Evolutionary conservation across 64 coral and sea anemone genomes (phyloP).

Genomic region (Porites lutea): DNA sequence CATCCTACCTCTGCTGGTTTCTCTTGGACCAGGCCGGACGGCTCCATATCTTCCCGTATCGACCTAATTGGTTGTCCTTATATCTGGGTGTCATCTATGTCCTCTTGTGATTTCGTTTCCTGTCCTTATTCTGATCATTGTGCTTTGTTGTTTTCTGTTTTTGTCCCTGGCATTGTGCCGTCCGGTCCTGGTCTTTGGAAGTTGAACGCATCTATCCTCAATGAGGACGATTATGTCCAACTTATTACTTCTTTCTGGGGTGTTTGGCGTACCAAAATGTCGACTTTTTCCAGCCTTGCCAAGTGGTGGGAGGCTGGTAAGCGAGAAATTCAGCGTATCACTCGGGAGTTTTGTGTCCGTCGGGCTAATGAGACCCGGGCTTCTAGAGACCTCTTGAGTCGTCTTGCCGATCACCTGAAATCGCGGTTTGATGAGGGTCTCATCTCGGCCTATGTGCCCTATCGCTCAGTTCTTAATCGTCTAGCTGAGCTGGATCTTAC

Average conservation of each 20-base stretch:
- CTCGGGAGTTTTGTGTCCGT: background rate
- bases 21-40: no score
- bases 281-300: background rate
- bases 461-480: background rate
- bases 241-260: slow-evolving; percentile 30
- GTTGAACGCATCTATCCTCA: slow-evolving; percentile 36
- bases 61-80: no score
- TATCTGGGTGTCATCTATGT: no score
- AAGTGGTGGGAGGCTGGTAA: slow-evolving; percentile 75
- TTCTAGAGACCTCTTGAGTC: background rate
- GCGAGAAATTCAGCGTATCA: background rate
- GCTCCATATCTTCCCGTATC: no score
- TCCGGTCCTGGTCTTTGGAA: slow-evolving; percentile 21
- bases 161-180: no score
- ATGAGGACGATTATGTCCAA: slow-evolving; percentile 22
- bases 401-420: background rate
- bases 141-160: no score
- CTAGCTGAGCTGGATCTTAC: background rate
- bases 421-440: background rate
- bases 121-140: no score
- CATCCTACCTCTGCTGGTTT: no score
- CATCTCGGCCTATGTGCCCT: background rate
- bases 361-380: no score
- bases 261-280: background rate
- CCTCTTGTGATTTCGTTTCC: no score